Evolutionary conservation across 2,113 vertebrate species (phyloP), one percentile per base, ranked within the genome.

Genomic region (Pteropus alecto): DNA sequence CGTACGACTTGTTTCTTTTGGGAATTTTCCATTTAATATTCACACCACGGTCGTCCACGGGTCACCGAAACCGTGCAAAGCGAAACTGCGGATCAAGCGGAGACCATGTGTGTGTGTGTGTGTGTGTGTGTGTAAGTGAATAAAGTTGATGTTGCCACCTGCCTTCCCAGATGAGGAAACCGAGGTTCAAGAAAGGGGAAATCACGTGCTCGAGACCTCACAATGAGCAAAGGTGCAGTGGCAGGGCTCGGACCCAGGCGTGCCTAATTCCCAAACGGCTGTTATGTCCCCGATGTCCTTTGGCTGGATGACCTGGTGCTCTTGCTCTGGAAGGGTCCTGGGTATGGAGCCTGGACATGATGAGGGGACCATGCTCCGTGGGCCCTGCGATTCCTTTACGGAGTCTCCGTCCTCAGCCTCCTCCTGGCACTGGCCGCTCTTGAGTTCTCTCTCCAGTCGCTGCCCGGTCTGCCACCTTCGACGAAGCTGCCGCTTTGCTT

Each of bases 301-400:
- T 9, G 24, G 22, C 16, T 0, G 4, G 26, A 65, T n/a, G 24
- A 5, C 30, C 48, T 13, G 22, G 24, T 21, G 28, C n/a, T 83
- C 60, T 43, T 30, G 22, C 28, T 90, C 65, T 46, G 51, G 70
- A 51, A 41, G 51, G 54, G 22, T 74, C 35, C 14, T 51, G 16
- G 28, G 1, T 43, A 16, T 15, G 35, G 33, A 82, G 24, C 51
- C 21, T 0, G 0, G 48, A 41, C 2, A 9, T 7, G 15, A 13
- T n/a, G 13, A n/a, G 10, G 43, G 58, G 28, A 35, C 30, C 1
- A 0, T 3, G 2, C 26, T 26, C 56, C 4, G 7, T 11, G 22
- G 43, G 35, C 38, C 12, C 14, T 60, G 46, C 8, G 67, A 33
- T n/a, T 82, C 33, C 41, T 92, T 81, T 78, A 74, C 28, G 51